These are phyloP conservation scores for Taxidea taxus DNA, from an alignment of 2,113 vertebrate genomes.

Conservation along the genomic window DNA sequence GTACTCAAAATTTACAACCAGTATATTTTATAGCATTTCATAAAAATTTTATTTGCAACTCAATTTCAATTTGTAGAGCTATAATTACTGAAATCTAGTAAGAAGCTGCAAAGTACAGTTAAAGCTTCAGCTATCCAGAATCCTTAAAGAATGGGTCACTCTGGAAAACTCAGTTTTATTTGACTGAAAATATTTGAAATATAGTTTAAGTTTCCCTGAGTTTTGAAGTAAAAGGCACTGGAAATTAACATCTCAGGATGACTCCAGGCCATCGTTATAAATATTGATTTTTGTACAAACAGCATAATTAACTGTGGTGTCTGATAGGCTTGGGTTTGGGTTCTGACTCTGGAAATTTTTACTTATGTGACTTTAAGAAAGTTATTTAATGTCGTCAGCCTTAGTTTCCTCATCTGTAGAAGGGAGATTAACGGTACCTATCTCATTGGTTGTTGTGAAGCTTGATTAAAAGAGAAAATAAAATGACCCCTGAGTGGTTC, in stretches of 20 bases:
- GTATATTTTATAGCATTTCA: constrained; percentile 49
- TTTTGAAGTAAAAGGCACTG: constrained; percentile 16
- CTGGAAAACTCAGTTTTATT: constrained; percentile 22
- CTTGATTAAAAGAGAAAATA: neutral
- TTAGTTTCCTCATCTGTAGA: neutral
- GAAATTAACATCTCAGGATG: neutral
- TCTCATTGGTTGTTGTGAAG: neutral
- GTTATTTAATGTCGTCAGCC: neutral
- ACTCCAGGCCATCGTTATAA: neutral
- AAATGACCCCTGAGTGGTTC: neutral
- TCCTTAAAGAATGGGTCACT: neutral
- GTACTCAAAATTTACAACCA: constrained; percentile 53
- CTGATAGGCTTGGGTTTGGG: neutral
- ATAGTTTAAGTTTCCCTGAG: neutral
- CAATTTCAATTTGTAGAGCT: constrained; percentile 4
- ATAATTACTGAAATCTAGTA: constrained; percentile 24
- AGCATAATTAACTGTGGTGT: neutral
- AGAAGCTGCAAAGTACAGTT: constrained; percentile 23
- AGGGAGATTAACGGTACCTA: neutral
- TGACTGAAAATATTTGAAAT: neutral
- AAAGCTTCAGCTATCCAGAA: constrained; percentile 11
- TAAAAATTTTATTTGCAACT: constrained; percentile 58
- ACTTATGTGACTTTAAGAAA: neutral
- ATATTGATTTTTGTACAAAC: neutral
- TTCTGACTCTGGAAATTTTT: neutral